Conservation (phyloP, 1,140 invertebrate genomes). For the Ceratina japonica region DNA sequence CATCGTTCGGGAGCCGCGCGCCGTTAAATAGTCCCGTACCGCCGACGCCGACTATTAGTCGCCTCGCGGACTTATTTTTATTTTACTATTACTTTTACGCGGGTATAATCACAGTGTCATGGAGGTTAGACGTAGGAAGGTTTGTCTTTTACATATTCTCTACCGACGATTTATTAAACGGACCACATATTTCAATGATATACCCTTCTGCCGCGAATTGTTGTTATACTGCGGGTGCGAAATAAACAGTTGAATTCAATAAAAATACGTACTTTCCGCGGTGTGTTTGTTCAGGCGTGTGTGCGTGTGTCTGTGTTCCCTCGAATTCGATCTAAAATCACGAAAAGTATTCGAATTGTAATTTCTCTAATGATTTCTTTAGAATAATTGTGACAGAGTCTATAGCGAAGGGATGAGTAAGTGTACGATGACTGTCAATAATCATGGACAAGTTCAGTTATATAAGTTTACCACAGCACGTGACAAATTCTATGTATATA, state of each 20-base stretch:
- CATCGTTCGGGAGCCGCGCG: neutral
- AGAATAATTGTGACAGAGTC: neutral
- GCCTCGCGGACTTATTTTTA: neutral
- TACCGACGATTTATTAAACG: neutral
- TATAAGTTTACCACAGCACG: slow-evolving; percentile 2
- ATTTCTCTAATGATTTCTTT: neutral
- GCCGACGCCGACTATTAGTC: neutral
- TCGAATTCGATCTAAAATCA: no score
- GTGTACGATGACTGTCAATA: neutral
- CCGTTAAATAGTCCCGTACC: neutral
- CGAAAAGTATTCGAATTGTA: no score
- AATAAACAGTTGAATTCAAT: no score
- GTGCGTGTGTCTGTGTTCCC: no score
- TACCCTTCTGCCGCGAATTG: neutral
- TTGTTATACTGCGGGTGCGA: neutral
- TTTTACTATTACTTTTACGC: neutral
- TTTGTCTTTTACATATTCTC: slow-evolving; percentile 35
- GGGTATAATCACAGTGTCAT: neutral
- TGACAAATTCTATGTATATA: neutral
- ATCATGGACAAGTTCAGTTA: neutral
- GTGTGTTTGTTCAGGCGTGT: no score
- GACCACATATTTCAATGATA: neutral
- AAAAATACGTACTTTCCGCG: no score
- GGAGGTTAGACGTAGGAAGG: slow-evolving; percentile 40
- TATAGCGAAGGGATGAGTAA: neutral